Percentiles rank a stretch among this genome's conserved stretches.
Evolutionary conservation across 1,140 invertebrate species (phyloP).

Genomic region (Hypothenemus hampei): DNA sequence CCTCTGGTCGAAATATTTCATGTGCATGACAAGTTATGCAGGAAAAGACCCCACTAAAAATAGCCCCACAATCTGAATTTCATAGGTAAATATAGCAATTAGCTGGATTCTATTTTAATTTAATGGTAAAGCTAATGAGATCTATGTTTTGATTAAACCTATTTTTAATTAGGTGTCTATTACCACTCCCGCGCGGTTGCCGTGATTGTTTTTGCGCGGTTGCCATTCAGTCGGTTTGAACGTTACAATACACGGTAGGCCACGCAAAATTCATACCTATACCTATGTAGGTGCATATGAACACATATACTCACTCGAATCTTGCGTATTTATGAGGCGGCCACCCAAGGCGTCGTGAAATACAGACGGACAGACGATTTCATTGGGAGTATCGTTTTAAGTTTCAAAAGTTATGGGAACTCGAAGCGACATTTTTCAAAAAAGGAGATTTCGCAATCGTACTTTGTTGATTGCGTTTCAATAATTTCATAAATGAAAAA

Average conservation of each 20-base stretch:
- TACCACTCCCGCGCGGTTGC: neutral
- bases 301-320: neutral
- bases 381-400: neutral
- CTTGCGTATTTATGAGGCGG: neutral
- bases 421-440: too few relatives aligned
- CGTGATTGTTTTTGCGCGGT: neutral
- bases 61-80: conserved; percentile 13
- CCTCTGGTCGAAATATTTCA: conserved; percentile 9
- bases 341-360: neutral
- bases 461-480: too few relatives aligned
- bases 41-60: conserved; percentile 8
- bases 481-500: too few relatives aligned
- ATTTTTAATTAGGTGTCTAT: conserved; percentile 16
- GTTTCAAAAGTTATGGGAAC: neutral
- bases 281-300: too few relatives aligned
- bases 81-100: conserved; percentile 22
- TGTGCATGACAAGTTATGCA: conserved; percentile 9
- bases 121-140: conserved; percentile 15
- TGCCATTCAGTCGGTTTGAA: neutral
- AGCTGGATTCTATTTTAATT: conserved; percentile 19
- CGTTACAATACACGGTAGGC: neutral
- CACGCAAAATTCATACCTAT: too few relatives aligned
- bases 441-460: too few relatives aligned
- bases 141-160: conserved; percentile 16
- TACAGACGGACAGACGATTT: neutral